Evolutionary conservation across 2,888 invertebrate genomes (phyloP).

Genomic region (Syrista parreyssii): DNA sequence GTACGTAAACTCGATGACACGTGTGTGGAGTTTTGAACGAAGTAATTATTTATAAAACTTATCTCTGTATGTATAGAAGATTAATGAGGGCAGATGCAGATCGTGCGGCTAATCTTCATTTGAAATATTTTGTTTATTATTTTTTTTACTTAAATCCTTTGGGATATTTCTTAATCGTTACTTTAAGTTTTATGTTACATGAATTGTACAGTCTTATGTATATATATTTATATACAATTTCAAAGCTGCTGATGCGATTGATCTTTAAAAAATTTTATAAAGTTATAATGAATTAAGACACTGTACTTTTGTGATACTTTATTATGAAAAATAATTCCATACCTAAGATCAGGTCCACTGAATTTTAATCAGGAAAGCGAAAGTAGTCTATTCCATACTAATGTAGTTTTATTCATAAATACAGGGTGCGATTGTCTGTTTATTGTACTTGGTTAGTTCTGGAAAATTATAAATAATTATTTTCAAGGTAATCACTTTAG

Average conservation of each 20-base stretch:
- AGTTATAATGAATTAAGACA: conserved; percentile 5
- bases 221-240: neutral
- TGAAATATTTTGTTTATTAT: neutral
- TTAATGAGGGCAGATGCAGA: neutral
- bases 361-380: neutral
- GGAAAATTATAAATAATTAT: neutral
- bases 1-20: conserved; percentile 14
- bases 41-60: neutral
- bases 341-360: neutral
- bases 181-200: conserved; percentile 8
- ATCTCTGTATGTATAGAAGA: neutral
- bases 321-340: neutral
- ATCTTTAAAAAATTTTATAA: neutral
- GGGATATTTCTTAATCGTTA: neutral
- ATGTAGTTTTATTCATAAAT: neutral
- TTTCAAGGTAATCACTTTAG: neutral
- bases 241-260: neutral
- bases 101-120: neutral
- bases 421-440: neutral
- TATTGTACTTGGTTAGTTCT: neutral
- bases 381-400: neutral
- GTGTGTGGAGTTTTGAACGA: neutral
- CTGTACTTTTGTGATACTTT: neutral
- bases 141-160: neutral
- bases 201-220: conserved; percentile 24